Conservation (phyloP, 1,140 invertebrate genomes). For the Yoshiicerus persimilis region DNA sequence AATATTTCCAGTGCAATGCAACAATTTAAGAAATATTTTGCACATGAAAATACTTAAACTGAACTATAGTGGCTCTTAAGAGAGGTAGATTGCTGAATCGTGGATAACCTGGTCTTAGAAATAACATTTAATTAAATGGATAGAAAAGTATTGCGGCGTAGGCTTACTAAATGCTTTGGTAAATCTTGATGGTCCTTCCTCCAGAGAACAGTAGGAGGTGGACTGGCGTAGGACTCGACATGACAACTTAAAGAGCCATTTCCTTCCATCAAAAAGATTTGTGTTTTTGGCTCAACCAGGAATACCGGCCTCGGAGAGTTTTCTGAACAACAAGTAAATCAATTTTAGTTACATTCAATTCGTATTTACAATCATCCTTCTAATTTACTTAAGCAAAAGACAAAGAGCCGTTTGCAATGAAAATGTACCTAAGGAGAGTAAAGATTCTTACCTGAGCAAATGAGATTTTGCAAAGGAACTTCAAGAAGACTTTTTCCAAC, state of each 20-base stretch:
- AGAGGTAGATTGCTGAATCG: too few relatives aligned
- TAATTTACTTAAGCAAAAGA: background rate
- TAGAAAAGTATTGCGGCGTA: too few relatives aligned
- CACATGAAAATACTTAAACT: too few relatives aligned
- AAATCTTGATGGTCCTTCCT: slow-evolving; percentile 83
- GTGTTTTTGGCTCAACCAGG: slow-evolving; percentile 73
- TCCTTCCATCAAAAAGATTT: slow-evolving; percentile 79
- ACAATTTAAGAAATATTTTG: too few relatives aligned
- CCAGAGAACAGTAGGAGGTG: slow-evolving; percentile 78
- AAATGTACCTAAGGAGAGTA: background rate
- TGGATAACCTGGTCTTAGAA: too few relatives aligned
- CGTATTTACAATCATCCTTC: too few relatives aligned
- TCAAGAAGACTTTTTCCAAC: slow-evolving; percentile 26
- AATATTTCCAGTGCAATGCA: too few relatives aligned
- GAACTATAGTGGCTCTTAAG: too few relatives aligned
- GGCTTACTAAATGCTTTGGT: slow-evolving; percentile 47
- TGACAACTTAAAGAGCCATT: slow-evolving; percentile 79
- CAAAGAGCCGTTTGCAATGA: background rate
- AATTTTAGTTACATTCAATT: background rate
- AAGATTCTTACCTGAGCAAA: slow-evolving; percentile 64
- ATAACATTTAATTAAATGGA: too few relatives aligned
- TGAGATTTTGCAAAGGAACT: slow-evolving; percentile 33
- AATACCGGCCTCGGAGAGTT: slow-evolving; percentile 84
- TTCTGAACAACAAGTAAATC: slow-evolving; percentile 55
- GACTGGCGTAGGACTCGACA: slow-evolving; percentile 66